These are phyloP conservation scores for Sapayoa aenigma DNA, from an alignment of 2,113 vertebrate species.

Conservation along the genomic window DNA sequence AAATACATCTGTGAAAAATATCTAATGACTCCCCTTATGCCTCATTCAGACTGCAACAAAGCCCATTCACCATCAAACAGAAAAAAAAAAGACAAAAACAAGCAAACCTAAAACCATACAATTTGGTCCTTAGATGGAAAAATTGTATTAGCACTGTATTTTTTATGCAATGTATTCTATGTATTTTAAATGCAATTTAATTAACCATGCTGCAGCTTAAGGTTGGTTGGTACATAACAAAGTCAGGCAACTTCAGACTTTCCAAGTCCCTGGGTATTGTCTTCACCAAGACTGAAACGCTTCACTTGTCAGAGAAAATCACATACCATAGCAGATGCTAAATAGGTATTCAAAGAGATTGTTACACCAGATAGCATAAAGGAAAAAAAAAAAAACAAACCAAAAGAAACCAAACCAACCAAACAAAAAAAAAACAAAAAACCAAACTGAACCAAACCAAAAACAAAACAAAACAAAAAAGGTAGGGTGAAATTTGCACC, in stretches of 20 bases:
- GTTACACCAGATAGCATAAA: background rate
- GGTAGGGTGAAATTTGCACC: no score
- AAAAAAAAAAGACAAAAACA: background rate
- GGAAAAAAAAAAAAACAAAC: background rate
- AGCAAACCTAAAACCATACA: background rate
- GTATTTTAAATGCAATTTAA: constrained; percentile 34
- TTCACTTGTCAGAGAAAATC: constrained; percentile 11
- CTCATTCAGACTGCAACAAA: background rate
- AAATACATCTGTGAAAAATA: background rate
- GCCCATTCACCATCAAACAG: fast-evolving
- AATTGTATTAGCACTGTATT: background rate
- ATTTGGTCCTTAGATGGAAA: background rate
- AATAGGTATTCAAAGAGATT: background rate
- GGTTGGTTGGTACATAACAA: background rate
- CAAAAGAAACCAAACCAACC: no score
- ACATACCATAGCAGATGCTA: background rate
- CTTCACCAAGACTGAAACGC: background rate
- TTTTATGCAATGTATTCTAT: no score
- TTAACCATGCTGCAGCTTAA: background rate
- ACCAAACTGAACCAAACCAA: no score
- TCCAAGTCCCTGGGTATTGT: background rate
- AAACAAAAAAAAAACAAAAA: no score
- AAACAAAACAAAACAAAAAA: background rate
- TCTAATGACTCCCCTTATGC: background rate
- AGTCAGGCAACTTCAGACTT: background rate